Conservation (phyloP, 2,888 invertebrate species). For the Sphaeridia pumilis region DNA sequence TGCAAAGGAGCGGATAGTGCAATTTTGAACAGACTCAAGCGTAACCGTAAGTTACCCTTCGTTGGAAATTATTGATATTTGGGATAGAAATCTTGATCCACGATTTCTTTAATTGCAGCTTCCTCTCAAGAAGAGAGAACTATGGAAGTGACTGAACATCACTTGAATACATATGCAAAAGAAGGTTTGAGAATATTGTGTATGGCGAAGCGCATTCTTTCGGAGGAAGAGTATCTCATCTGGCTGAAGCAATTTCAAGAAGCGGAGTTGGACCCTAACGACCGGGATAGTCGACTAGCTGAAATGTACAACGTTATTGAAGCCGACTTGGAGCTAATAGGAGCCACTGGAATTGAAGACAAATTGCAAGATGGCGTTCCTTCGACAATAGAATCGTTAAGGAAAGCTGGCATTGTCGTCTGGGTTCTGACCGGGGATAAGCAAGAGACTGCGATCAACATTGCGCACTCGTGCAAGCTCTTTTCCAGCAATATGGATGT, state of each 20-base stretch:
- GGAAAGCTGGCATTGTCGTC: slow-evolving; percentile 61
- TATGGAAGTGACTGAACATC: slow-evolving; percentile 45
- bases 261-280: slow-evolving; percentile 56
- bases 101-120: too few relatives aligned
- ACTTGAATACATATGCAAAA: slow-evolving; percentile 68
- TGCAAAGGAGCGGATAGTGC: slow-evolving; percentile 51
- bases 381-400: slow-evolving; percentile 66
- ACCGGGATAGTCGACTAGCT: slow-evolving; percentile 57
- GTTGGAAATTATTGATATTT: too few relatives aligned
- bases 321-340: slow-evolving; percentile 59
- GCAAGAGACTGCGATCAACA: slow-evolving; percentile 88
- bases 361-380: slow-evolving; percentile 88
- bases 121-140: slow-evolving; percentile 8
- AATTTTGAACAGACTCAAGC: slow-evolving; percentile 24
- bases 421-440: slow-evolving; percentile 80
- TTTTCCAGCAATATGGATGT: slow-evolving; percentile 67
- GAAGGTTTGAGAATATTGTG: slow-evolving; percentile 79
- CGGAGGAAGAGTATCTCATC: slow-evolving; percentile 61
- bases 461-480: slow-evolving; percentile 81
- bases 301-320: slow-evolving; percentile 72
- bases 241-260: slow-evolving; percentile 59
- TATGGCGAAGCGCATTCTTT: slow-evolving; percentile 70
- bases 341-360: slow-evolving; percentile 90
- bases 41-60: not conserved
- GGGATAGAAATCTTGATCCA: too few relatives aligned